These are phyloP conservation scores for Liparis tanakae DNA, from an alignment of 2,797 vertebrate genomes.

Conservation along the genomic window DNA sequence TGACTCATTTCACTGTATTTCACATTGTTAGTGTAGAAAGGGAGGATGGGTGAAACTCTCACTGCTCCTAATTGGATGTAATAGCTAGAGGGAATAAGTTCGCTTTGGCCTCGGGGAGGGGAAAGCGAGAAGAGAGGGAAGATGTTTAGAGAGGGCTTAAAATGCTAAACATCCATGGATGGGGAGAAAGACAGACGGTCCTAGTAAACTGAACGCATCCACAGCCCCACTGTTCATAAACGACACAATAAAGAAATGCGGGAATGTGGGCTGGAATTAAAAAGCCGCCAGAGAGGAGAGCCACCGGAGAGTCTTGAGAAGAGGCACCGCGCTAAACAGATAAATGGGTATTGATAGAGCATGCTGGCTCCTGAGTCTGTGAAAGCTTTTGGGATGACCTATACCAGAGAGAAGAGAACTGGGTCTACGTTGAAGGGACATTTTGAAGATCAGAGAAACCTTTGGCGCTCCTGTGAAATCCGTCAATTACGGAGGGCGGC, in stretches of 20 bases:
- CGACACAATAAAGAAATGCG: slow-evolving; percentile 12
- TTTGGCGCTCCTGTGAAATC: slow-evolving; percentile 42
- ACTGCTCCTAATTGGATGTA: slow-evolving; percentile 83
- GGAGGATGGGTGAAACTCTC: slow-evolving; percentile 67
- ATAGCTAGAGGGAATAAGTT: slow-evolving; percentile 79
- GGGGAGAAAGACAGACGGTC: slow-evolving; percentile 54
- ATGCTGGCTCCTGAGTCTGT: slow-evolving; percentile 24
- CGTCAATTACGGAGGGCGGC: slow-evolving; percentile 39
- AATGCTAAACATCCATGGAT: slow-evolving; percentile 65
- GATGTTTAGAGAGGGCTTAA: slow-evolving; percentile 70
- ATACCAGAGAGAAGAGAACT: slow-evolving; percentile 41
- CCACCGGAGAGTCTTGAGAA: slow-evolving; percentile 16
- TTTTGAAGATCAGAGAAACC: slow-evolving; percentile 58
- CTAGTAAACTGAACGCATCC: slow-evolving; percentile 36
- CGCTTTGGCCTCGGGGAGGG: slow-evolving; percentile 69
- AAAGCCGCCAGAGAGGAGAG: slow-evolving; percentile 30
- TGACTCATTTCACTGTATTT: slow-evolving; percentile 68
- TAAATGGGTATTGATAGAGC: slow-evolving; percentile 42
- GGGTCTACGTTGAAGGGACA: slow-evolving; percentile 33
- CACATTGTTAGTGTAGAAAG: slow-evolving; percentile 61
- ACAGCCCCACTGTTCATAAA: slow-evolving; percentile 26
- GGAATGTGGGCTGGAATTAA: slow-evolving; percentile 35
- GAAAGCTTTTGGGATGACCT: slow-evolving; percentile 48
- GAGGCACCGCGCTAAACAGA: slow-evolving; percentile 47
- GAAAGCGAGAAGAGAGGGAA: slow-evolving; percentile 49